These are phyloP conservation scores for Clupea harengus DNA, from an alignment of 2,113 vertebrate species.

Conservation along the genomic window DNA sequence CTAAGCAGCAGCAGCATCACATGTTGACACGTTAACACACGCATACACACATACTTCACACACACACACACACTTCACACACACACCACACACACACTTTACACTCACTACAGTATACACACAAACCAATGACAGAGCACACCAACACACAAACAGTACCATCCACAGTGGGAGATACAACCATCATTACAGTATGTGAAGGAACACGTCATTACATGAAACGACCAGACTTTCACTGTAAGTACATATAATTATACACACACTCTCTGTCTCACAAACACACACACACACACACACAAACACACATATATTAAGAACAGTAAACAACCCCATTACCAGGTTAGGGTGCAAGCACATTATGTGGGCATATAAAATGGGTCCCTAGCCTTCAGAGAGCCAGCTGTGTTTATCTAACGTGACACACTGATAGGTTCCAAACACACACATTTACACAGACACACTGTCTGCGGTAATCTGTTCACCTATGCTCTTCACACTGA, in stretches of 20 bases:
- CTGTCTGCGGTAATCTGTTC: not conserved
- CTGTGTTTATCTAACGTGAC: not conserved
- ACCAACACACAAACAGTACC: no score
- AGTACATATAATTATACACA: not conserved
- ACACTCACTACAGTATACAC: not conserved
- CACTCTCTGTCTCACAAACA: not conserved
- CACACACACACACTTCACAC: not conserved
- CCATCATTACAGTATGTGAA: not conserved
- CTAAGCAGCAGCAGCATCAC: not conserved
- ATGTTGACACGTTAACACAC: not conserved
- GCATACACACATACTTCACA: not conserved
- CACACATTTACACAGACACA: not conserved
- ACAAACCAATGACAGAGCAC: not conserved
- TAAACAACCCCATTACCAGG: constrained; percentile 17
- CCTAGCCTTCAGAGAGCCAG: not conserved
- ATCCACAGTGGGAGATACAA: not conserved
- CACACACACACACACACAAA: not conserved
- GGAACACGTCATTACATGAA: not conserved
- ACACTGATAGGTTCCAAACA: not conserved
- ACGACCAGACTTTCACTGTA: not conserved
- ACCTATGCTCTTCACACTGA: not conserved
- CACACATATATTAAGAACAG: not conserved
- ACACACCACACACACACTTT: not conserved
- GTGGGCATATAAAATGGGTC: not conserved
- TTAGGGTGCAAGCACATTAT: constrained; percentile 24